Base-by-base conservation (phyloP, 2,113 vertebrate genomes). In the Periophthalmus modestus region DNA sequence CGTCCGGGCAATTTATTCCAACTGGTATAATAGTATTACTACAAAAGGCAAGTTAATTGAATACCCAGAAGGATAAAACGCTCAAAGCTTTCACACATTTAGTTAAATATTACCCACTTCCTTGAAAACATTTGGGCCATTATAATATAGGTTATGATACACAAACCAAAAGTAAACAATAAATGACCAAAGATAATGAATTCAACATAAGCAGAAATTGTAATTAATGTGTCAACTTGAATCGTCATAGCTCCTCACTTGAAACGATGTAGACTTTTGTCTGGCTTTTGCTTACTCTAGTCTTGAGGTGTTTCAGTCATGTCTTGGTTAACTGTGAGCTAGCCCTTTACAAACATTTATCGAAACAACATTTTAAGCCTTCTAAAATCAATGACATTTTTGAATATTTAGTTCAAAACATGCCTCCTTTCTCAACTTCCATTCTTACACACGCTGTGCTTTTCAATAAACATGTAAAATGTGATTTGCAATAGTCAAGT, bases 11-110 rank as follows among this genome's bases (percentile, higher is more conserved):
- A 52, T 55, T 36, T 78, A 72, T 24, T 23, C 16, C 72, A 74
- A 67, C 34, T 39, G 62, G 62, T 82, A 73, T 74, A 48, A 84
- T 73, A 74, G 70, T 81, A 82, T 77, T 82, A 72, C 68, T 86
- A 82, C 75, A 89, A 88, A 89, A 89, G 79, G 81, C 84, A 81
- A 80, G 63, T 84, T 71, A 81, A 86, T 54, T 73, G 33, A 86
- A 83, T 75, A 87, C 74, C 80, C 83, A 79, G 71, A 36, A 59
- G 70, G 79, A 81, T 67, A 75, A 68, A 79, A 75, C 48, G 67
- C 80, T 85, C 61, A 66, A 67, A 83, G 82, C 69, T 50, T 63
- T 67, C 83, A 82, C 83, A 85, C 76, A 71, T 84, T 78, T 46
- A 66, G 58, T 80, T 83, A 77, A 77, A 68, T 75, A 68, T 82